These are phyloP conservation scores for Lacerta bilineata DNA, from an alignment of 2,797 vertebrate genomes.

Conservation along the genomic window DNA sequence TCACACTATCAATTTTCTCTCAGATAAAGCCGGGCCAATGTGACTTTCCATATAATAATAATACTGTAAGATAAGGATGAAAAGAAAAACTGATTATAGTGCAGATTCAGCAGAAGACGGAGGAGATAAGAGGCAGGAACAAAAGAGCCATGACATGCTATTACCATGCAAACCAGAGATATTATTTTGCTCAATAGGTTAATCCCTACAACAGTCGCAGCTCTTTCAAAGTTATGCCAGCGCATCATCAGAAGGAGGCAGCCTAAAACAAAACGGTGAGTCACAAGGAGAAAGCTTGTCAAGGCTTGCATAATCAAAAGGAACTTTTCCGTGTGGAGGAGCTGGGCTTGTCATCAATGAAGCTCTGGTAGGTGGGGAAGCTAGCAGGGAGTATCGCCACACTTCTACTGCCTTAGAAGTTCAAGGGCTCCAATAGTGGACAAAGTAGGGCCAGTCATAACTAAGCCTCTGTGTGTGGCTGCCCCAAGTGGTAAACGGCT, in stretches of 20 bases:
- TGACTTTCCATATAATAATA: slow-evolving; percentile 52
- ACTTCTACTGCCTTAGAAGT: slow-evolving; percentile 35
- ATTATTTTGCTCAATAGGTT: slow-evolving; percentile 71
- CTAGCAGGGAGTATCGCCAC: slow-evolving; percentile 15
- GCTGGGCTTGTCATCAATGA: not conserved
- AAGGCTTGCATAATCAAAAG: slow-evolving; percentile 35
- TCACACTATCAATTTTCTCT: slow-evolving; percentile 34
- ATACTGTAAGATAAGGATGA: slow-evolving; percentile 46
- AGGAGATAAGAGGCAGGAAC: slow-evolving; percentile 54
- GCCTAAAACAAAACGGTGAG: slow-evolving; percentile 57
- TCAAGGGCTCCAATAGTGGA: not conserved
- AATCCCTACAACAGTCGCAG: slow-evolving; percentile 58
- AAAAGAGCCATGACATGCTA: slow-evolving; percentile 62
- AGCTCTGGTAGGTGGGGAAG: slow-evolving; percentile 20
- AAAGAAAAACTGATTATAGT: slow-evolving; percentile 61
- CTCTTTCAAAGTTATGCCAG: slow-evolving; percentile 55
- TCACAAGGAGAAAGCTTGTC: slow-evolving; percentile 47
- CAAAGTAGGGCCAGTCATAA: no score
- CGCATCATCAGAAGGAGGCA: slow-evolving; percentile 44
- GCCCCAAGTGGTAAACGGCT: not conserved
- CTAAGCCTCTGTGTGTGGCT: not conserved
- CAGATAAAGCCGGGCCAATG: not conserved
- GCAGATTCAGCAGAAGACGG: slow-evolving; percentile 54
- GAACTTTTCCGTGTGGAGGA: slow-evolving; percentile 4
- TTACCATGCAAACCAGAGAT: slow-evolving; percentile 63